phyloP scores from a whole-genome alignment of 2,113 vertebrate genomes.

The Atractosteus spatula region DNA sequence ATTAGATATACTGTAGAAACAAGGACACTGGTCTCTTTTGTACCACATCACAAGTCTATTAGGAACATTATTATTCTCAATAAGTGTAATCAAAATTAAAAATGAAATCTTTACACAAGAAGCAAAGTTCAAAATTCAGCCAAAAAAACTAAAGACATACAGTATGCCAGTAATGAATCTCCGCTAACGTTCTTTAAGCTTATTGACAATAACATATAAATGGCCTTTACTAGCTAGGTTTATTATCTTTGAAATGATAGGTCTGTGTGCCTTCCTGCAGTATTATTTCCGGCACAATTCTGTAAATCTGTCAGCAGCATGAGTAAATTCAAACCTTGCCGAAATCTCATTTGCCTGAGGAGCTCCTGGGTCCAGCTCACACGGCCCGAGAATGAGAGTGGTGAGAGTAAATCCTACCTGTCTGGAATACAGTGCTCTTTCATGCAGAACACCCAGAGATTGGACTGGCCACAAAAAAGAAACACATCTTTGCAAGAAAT shows the following conservation, averaged over 20 bases:
- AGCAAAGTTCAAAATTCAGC: no score
- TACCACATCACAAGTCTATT: no score
- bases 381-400: background rate
- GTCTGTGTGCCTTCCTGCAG: background rate
- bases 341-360: background rate
- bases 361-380: background rate
- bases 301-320: conserved; percentile 2
- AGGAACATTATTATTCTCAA: no score
- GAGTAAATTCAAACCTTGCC: background rate
- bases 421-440: background rate
- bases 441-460: conserved; percentile 1
- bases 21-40: no score
- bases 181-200: background rate
- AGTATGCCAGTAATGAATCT: no score
- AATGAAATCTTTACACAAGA: no score
- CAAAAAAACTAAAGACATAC: no score
- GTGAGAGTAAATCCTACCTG: conserved; percentile 1
- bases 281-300: conserved; percentile 2
- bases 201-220: background rate
- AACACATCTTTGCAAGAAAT: background rate
- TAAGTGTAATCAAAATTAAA: no score
- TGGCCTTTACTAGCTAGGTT: background rate
- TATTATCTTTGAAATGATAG: conserved; percentile 9
- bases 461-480: background rate
- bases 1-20: no score